These are phyloP conservation scores for Apodemia zela DNA, from an alignment of 2,888 invertebrate genomes.

Conservation along the genomic window DNA sequence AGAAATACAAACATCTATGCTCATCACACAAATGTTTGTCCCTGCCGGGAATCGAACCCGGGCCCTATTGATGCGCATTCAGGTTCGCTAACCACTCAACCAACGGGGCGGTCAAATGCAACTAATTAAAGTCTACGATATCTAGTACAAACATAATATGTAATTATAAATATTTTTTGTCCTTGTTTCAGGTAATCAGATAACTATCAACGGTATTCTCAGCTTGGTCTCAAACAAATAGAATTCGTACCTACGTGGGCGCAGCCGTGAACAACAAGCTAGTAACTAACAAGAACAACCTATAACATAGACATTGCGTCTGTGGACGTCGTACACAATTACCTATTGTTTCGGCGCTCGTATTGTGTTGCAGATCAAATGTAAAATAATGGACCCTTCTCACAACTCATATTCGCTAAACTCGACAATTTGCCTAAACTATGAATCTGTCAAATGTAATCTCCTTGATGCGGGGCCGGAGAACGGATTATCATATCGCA, in stretches of 20 bases:
- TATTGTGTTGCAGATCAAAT: conserved; percentile 9
- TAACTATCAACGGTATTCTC: neutral
- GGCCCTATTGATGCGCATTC: no score
- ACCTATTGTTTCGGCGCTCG: conserved; percentile 10
- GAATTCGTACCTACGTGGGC: neutral
- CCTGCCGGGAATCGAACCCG: no score
- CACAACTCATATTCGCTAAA: conserved; percentile 13
- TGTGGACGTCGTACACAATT: neutral
- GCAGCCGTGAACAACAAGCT: neutral
- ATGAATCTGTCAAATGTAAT: conserved; percentile 33
- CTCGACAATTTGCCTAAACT: conserved; percentile 37
- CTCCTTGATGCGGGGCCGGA: conserved; percentile 28
- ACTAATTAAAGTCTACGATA: no score
- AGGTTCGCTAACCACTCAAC: no score
- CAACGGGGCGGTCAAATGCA: no score
- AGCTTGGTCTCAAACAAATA: neutral
- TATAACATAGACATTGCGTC: neutral
- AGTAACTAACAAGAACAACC: neutral
- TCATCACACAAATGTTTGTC: no score
- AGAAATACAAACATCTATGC: no score
- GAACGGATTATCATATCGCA: conserved; percentile 70
- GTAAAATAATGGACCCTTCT: conserved; percentile 14
- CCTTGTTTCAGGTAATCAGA: neutral
- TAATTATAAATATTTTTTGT: neutral
- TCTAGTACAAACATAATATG: no score